phyloP scores from a whole-genome alignment of 92 coral and sea anemone genomes.

The Palythoa grandiflora region DNA sequence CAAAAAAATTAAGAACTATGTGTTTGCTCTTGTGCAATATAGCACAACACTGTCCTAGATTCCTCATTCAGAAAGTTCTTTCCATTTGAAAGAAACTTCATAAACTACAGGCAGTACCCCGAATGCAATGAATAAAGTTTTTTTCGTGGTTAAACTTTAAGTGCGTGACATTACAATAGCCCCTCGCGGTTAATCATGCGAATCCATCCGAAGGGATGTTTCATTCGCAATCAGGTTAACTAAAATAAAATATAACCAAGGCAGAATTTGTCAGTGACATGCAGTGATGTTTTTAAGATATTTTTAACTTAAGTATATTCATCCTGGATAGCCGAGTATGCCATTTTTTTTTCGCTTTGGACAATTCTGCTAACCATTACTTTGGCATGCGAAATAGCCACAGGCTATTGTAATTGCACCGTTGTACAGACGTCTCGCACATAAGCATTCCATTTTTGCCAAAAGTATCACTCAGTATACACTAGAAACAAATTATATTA shows the following conservation, averaged over 20 bases:
- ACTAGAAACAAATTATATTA: not conserved
- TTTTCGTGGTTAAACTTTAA: not conserved
- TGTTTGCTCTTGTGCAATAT: too few species aligned
- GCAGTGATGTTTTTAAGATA: not conserved
- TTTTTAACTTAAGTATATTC: not conserved
- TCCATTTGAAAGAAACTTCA: too few species aligned
- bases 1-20: too few species aligned
- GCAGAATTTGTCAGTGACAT: not conserved
- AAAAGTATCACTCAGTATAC: not conserved
- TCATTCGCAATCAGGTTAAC: not conserved
- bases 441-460: slow-evolving; percentile 11
- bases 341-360: not conserved
- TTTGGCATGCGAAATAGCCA: slow-evolving; percentile 28
- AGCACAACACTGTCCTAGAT: too few species aligned
- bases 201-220: not conserved
- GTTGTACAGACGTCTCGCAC: too few species aligned
- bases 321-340: not conserved
- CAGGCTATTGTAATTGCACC: not conserved
- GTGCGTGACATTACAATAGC: not conserved
- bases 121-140: too few species aligned
- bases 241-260: not conserved
- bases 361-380: slow-evolving; percentile 19
- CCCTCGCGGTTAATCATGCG: not conserved
- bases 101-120: too few species aligned
- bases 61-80: too few species aligned